Evolutionary conservation across 2,797 vertebrate genomes (phyloP), one percentile per base, ranked within the genome.

Genomic region (Lophius americanus): DNA sequence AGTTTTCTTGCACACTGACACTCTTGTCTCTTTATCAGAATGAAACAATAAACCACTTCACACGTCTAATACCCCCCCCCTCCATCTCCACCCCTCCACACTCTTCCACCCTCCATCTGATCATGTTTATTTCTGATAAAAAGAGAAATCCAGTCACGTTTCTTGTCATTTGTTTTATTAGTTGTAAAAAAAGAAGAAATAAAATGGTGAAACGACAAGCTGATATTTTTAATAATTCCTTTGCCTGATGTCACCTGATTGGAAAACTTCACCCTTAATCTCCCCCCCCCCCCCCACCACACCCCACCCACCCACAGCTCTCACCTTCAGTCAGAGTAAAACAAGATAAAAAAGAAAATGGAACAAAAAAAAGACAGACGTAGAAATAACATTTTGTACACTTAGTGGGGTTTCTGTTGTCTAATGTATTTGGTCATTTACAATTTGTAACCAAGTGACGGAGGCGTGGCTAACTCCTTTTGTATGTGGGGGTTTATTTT

Each of bases 301-400:
- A 23, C 23, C 23, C 23, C 1, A 23, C 23, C 56, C 65, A 66
- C 73, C 75, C 74, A 52, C 72, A 64, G 68, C 83, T 79, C 80
- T 85, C 88, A 81, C 78, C 59, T 70, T 78, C 84, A 82, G 81
- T 83, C 81, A 77, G 81, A 87, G 77, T 85, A 88, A 84, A 78
- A 82, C 36, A 53, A 78, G 76, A 54, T 33, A 70, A 73, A 75
- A 74, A 70, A 71, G 5, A 75, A 84, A 86, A 86, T 77, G 36
- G 68, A 81, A 76, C 36, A 72, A 79, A 82, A 83, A 88, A 80
- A 83, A 87, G 74, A 84, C 51, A 92, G 93, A 88, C 88, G 93
- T 90, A 88, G 85, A 82, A 92, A 95, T 95, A 95, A 95, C 92
- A 91, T 96, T 96, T 97, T 94, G 95, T 96, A 96, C 93, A 82